Base-by-base conservation (phyloP, 2,797 vertebrate species). In the Enteromius argenteus region DNA sequence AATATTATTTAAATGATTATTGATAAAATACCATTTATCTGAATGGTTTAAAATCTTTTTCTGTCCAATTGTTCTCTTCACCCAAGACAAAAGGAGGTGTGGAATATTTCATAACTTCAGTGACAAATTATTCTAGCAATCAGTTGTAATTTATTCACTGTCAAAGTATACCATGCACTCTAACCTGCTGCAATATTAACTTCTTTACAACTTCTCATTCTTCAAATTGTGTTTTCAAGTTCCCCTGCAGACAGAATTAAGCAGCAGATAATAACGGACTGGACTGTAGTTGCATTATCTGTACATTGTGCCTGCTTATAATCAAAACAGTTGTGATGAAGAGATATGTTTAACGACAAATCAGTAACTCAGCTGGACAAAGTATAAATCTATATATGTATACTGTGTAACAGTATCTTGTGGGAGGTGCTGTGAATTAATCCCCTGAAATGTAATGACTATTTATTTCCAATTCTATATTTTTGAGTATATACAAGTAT, bases 391-490 rank as follows among this genome's bases (percentile, higher is more conserved):
- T 79, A 73, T 86, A 78, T 71, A 83, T 83, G 69, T 83, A 73
- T 79, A 79, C 51, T 84, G 82, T 72, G 49, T n/a, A 37, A 71
- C 64, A 71, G 79, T 80, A 80, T 69, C 21, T 69, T 27, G 44
- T 84, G 64, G 73, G 66, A 72, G 83, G 83, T 72, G 67, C 75
- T 84, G 83, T 79, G 83, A 84, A 79, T 58, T 79, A 84, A 79
- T 71, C 49, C 53, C 90, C 90, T 90, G 87, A 92, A 94, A 88
- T 80, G 93, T 93, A 93, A 90, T 79, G 94, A 89, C 90, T 95
- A 95, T 96, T 95, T 96, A 96, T 95, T 95, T 92, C 49, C 92
- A 94, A 94, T 92, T 87, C 89, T 95, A 93, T 95, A 95, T 94
- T 95, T 95, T 94, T 93, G 92, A 94, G 88, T 91, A 92, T 93